A percentile compares a stretch with the other conserved stretches of the same genome.
Evolutionary conservation across 2,113 vertebrate species (phyloP).

Genomic region (Rhinoderma darwinii): DNA sequence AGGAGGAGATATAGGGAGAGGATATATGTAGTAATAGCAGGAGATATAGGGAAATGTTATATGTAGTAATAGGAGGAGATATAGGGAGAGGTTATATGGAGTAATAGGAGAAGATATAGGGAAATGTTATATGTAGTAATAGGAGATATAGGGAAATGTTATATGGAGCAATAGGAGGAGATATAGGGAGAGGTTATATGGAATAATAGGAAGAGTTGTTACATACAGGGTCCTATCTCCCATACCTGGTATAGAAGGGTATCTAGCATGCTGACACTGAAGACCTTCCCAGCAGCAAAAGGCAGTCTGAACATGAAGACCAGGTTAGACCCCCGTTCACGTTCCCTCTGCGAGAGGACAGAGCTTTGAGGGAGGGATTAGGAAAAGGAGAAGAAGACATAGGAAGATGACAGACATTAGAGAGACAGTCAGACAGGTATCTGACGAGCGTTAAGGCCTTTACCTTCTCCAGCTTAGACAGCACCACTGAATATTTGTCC

Average conservation of each 20-base stretch:
- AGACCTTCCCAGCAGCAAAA: constrained; percentile 83
- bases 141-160: neutral
- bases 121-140: too few relatives aligned
- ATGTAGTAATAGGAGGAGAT: too few relatives aligned
- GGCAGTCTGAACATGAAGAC: constrained; percentile 85
- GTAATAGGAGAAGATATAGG: too few relatives aligned
- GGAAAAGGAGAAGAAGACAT: constrained; percentile 16
- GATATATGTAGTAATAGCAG: too few relatives aligned
- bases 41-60: too few relatives aligned
- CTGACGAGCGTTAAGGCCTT: neutral
- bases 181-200: neutral
- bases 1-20: too few relatives aligned
- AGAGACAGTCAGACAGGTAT: constrained; percentile 17
- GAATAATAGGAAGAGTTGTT: neutral
- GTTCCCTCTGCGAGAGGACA: constrained; percentile 75
- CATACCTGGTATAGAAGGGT: constrained; percentile 83
- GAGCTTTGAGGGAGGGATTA: constrained; percentile 48
- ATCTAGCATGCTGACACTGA: constrained; percentile 85
- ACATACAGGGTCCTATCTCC: neutral
- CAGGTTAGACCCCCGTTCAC: constrained; percentile 82
- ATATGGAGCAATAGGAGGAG: neutral
- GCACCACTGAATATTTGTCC: constrained; percentile 80
- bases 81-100: too few relatives aligned
- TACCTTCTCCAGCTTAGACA: constrained; percentile 85
- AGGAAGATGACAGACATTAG: constrained; percentile 41